These are phyloP conservation scores for Amphipyra berbera DNA, from an alignment of 2,888 invertebrate species.

Conservation along the genomic window DNA sequence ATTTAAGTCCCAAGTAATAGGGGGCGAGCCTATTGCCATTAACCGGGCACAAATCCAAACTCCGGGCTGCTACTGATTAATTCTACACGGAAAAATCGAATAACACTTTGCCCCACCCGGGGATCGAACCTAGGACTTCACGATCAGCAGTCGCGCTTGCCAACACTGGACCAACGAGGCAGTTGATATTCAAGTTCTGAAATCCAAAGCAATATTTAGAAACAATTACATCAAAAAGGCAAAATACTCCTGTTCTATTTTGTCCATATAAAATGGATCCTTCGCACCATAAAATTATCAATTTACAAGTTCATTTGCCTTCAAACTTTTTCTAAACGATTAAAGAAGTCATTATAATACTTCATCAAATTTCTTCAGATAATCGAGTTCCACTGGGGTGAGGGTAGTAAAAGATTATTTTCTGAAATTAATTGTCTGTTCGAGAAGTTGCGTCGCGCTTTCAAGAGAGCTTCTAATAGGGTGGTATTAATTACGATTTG, in stretches of 20 bases:
- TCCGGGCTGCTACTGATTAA: too few relatives aligned
- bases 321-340: constrained; percentile 13
- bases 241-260: neutral
- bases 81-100: too few relatives aligned
- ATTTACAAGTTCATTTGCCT: constrained; percentile 20
- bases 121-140: too few relatives aligned
- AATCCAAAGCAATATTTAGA: too few relatives aligned
- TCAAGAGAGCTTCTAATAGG: neutral
- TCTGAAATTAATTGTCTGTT: constrained; percentile 22
- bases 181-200: too few relatives aligned
- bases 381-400: constrained; percentile 21
- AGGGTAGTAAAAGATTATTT: constrained; percentile 25
- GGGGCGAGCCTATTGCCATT: too few relatives aligned
- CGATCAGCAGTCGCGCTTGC: too few relatives aligned
- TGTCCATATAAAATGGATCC: neutral
- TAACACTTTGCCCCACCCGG: too few relatives aligned
- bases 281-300: constrained; percentile 3
- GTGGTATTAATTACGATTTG: neutral
- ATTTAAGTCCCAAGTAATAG: too few relatives aligned
- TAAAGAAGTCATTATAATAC: constrained; percentile 14
- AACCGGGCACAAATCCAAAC: too few relatives aligned
- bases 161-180: too few relatives aligned
- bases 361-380: constrained; percentile 24
- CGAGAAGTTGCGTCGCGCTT: neutral
- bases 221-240: neutral